These are phyloP conservation scores for Cladopsammia gracilis DNA, from an alignment of 64 coral and sea anemone genomes.

Conservation along the genomic window DNA sequence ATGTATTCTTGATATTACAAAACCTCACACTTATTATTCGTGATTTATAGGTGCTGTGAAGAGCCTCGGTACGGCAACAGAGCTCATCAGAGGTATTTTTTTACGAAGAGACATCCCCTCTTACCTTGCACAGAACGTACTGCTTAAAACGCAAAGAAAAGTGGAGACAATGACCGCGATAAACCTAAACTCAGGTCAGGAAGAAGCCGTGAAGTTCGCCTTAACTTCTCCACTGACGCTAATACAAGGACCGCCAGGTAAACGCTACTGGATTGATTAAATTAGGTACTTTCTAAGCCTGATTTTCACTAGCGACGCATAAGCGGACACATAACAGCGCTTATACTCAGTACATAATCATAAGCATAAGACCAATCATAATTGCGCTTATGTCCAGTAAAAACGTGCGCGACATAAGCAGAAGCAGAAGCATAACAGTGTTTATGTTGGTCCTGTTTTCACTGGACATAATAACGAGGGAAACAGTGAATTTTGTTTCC, in stretches of 20 bases:
- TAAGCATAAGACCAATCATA: background rate
- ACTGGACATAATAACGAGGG: no score
- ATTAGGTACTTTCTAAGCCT: background rate
- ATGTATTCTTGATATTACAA: no score
- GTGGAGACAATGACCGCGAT: background rate
- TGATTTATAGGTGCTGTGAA: constrained; percentile 20
- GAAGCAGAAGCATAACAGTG: no score
- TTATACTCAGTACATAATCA: background rate
- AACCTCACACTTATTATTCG: background rate
- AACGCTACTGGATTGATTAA: background rate
- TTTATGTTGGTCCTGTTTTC: no score
- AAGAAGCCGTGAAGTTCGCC: constrained; percentile 56
- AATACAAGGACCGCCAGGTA: constrained; percentile 78
- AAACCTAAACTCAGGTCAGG: constrained; percentile 58
- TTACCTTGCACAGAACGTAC: background rate
- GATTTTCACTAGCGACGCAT: background rate
- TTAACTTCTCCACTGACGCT: constrained; percentile 62
- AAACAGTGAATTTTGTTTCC: no score
- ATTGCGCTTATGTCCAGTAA: no score
- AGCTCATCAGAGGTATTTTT: constrained; percentile 58
- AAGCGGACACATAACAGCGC: background rate
- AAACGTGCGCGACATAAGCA: no score
- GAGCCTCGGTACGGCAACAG: constrained; percentile 33
- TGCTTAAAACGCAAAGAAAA: background rate
- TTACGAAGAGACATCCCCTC: constrained; percentile 40